Base-by-base conservation (phyloP, 1,140 invertebrate genomes). In the Periplaneta americana region DNA sequence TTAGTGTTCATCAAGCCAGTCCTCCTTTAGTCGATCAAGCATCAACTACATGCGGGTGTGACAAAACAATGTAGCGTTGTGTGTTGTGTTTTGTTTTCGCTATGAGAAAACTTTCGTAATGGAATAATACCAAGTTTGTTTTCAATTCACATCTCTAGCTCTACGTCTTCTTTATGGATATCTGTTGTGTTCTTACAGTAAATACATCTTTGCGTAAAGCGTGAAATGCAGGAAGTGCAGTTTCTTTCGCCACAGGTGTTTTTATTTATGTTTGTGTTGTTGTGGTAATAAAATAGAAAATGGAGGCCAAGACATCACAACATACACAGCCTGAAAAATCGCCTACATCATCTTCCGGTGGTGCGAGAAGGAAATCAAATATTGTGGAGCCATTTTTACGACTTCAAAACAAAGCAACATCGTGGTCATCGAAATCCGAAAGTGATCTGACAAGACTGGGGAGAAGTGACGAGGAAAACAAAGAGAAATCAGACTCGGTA, bases 361-460 rank as follows among this genome's bases (percentile, higher is more conserved):
- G 74, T n/a, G 33, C 15, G 18, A 34, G 32, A 66, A 33, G 74
- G 11, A 78, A 74, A 22, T 34, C 74, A 34, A 34, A 10, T 34
- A 36, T 78, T 18, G 48, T 79, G 18, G 81, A 82, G 48, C 83
- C 83, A 17, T 83, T 81, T 66, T 36, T 83, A 36, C 32, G 83
- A 34, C 78, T 83, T 2, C 81, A 74, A 10, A 82, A 82, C 35
- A 74, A 36, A 28, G 37, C 81, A 34, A 83, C 83, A 22, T 83
- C 83, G 1, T 83, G 83, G 83, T 78, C 83, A 22, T 82, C 83
- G 1, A 79, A 81, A 74, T 77, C 81, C 33, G 80, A 80, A 66
- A 80, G 33, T 18, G 80, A 80, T 36, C 57, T 80, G 9, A 74
- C 80, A 31, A 74, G 13, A 33, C 32, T 80, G 17, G 80, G 48